Conservation (phyloP, 2,888 invertebrate species). For the Leptopterna dolabrata region DNA sequence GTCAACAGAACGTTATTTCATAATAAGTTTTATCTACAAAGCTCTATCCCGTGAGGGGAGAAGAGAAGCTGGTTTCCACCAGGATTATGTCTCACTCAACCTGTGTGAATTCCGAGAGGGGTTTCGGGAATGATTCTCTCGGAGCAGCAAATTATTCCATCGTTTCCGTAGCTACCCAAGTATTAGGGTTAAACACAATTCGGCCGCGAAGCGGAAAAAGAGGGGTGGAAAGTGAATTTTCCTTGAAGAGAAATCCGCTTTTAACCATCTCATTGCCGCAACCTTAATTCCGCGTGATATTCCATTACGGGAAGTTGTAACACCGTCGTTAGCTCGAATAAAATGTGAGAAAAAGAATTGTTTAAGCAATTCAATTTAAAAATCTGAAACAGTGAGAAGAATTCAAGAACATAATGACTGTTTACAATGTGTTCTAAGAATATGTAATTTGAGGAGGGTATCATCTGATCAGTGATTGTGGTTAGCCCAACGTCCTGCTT, state of each 20-base stretch:
- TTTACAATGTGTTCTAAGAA: too few relatives aligned
- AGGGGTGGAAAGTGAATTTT: neutral
- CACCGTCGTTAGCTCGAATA: neutral
- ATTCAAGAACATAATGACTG: too few relatives aligned
- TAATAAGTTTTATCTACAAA: constrained; percentile 46
- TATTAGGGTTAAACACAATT: constrained; percentile 11
- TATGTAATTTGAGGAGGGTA: too few relatives aligned
- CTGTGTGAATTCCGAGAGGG: neutral
- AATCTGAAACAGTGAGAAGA: too few relatives aligned
- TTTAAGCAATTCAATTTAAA: neutral
- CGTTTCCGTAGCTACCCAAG: neutral
- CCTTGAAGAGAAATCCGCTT: neutral
- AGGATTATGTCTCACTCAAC: constrained; percentile 39
- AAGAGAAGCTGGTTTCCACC: neutral
- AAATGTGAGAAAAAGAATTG: neutral
- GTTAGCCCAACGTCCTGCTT: too few relatives aligned
- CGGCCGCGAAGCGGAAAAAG: constrained; percentile 7
- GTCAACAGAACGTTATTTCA: constrained; percentile 55
- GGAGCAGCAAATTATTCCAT: constrained; percentile 22
- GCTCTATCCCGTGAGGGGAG: neutral
- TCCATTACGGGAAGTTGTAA: neutral
- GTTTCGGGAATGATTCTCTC: neutral
- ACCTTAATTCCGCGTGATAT: neutral
- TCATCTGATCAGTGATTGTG: too few relatives aligned
- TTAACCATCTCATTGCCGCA: neutral